A percentile compares a stretch with the other conserved stretches of the same genome.
phyloP scores from a whole-genome alignment of 2,888 invertebrate species.

The Oligia strigilis region DNA sequence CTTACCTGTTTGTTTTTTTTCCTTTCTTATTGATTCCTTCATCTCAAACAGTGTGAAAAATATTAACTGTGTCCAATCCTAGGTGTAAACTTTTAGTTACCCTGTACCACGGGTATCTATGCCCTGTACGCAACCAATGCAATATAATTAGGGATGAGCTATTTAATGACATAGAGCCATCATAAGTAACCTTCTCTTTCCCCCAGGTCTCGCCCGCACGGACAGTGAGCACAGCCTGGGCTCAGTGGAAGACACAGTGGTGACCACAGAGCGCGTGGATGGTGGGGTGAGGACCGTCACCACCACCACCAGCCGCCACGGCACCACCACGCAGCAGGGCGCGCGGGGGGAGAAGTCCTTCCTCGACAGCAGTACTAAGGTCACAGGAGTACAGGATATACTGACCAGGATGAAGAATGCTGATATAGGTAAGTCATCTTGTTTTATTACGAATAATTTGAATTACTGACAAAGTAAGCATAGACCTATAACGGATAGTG shows the following conservation, averaged over 20 bases:
- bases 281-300: constrained; percentile 74
- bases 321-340: constrained; percentile 61
- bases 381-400: constrained; percentile 94
- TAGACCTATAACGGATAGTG: not conserved
- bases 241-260: constrained; percentile 80
- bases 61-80: not conserved
- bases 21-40: not conserved
- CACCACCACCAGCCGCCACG: constrained; percentile 69
- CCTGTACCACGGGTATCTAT: not conserved
- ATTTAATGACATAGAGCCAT: not conserved
- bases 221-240: constrained; percentile 86
- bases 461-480: too few relatives aligned
- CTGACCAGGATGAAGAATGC: constrained; percentile 94
- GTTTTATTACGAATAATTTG: not conserved
- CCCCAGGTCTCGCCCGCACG: constrained; percentile 79
- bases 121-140: not conserved
- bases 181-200: not conserved
- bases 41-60: not conserved
- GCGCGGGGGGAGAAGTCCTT: constrained; percentile 90
- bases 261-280: constrained; percentile 73
- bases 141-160: not conserved
- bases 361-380: constrained; percentile 93
- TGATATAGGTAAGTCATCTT: constrained; percentile 90
- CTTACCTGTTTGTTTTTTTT: not conserved
- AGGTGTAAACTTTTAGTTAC: not conserved